These are phyloP conservation scores for Dicycla oo DNA, from an alignment of 2,888 invertebrate species.

Conservation along the genomic window DNA sequence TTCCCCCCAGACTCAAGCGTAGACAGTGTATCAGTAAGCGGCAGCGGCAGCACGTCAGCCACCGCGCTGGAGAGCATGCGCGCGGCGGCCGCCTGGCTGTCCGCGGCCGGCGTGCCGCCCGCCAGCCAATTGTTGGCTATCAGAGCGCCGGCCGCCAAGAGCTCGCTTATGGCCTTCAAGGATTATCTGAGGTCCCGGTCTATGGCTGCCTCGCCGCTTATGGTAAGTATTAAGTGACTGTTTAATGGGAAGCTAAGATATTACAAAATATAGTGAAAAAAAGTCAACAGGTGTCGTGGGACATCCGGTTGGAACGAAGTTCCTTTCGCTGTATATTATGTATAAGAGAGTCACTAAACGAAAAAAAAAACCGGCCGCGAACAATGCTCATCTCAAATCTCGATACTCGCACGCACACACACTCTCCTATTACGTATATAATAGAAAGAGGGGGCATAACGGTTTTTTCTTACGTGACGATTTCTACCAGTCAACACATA, in stretches of 20 bases:
- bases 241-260: no score
- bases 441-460: no score
- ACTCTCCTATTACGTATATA: no score
- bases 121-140: constrained; percentile 84
- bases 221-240: constrained; percentile 80
- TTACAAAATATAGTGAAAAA: not conserved
- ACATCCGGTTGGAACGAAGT: no score
- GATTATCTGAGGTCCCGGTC: constrained; percentile 95
- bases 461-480: no score
- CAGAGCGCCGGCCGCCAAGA: constrained; percentile 94
- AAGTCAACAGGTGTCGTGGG: no score
- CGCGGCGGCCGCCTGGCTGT: constrained; percentile 96
- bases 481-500: no score
- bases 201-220: constrained; percentile 93
- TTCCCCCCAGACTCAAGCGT: constrained; percentile 83
- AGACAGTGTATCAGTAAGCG: constrained; percentile 83
- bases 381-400: no score
- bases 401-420: no score
- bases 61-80: constrained; percentile 91
- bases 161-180: constrained; percentile 93
- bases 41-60: constrained; percentile 70
- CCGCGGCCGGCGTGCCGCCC: constrained; percentile 88
- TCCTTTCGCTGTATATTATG: no score
- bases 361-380: no score
- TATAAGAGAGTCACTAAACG: no score